Evolutionary conservation across 2,113 vertebrate genomes (phyloP).

Genomic region (Dromiciops gliroides): DNA sequence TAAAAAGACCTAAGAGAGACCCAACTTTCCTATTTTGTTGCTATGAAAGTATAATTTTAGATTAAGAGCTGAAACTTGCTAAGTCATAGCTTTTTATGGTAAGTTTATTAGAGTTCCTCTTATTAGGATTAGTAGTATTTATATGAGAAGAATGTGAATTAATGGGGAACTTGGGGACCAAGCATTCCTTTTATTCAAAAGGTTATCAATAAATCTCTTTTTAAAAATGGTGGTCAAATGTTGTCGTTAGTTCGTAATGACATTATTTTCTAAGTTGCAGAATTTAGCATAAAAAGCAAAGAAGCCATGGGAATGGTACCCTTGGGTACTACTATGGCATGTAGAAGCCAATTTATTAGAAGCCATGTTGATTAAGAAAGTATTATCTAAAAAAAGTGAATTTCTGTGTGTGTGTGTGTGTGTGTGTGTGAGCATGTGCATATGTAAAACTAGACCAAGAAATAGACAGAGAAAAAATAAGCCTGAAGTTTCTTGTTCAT

Average conservation of each 20-base stretch:
- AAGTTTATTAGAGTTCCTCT: slow-evolving; percentile 85
- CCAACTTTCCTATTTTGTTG: slow-evolving; percentile 79
- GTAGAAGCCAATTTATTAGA: slow-evolving; percentile 25
- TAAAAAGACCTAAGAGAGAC: slow-evolving; percentile 85
- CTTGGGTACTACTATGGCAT: not conserved
- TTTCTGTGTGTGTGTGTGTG: too few relatives aligned
- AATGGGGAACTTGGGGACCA: slow-evolving; percentile 70
- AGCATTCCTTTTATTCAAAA: slow-evolving; percentile 70
- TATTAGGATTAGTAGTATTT: slow-evolving; percentile 76
- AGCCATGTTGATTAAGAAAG: not conserved
- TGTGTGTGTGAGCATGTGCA: not conserved
- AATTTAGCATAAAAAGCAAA: slow-evolving; percentile 32
- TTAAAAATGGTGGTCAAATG: slow-evolving; percentile 61
- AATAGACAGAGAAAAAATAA: not conserved
- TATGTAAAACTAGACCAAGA: not conserved
- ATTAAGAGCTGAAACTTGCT: slow-evolving; percentile 86
- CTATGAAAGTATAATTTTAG: slow-evolving; percentile 79
- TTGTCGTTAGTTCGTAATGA: not conserved
- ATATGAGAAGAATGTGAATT: slow-evolving; percentile 73
- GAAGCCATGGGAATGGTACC: not conserved
- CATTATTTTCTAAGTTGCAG: not conserved
- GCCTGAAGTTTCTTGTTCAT: not conserved
- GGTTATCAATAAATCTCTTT: slow-evolving; percentile 74
- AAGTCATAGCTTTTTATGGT: slow-evolving; percentile 87
- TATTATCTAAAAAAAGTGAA: not conserved